Conservation (phyloP, 2,797 vertebrate genomes). For the Pristis pectinata region DNA sequence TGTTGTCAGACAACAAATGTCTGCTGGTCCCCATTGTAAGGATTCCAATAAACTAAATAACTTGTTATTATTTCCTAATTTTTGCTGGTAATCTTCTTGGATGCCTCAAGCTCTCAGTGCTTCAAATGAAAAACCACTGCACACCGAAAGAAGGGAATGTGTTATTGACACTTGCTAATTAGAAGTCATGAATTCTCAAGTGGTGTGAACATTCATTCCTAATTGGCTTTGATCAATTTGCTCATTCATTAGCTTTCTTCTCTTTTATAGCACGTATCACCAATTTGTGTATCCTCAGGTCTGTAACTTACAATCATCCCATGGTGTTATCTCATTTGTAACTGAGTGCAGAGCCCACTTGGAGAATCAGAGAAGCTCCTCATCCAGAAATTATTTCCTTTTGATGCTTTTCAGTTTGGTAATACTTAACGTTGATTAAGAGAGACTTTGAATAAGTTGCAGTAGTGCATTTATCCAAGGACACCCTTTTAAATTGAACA, state of each 20-base stretch:
- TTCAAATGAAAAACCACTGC: background rate
- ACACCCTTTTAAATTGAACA: background rate
- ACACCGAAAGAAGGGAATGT: background rate
- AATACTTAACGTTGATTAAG: background rate
- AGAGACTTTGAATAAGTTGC: background rate
- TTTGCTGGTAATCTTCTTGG: background rate
- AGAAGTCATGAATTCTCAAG: background rate
- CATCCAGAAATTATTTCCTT: conserved; percentile 12
- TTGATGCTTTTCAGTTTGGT: background rate
- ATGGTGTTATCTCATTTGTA: background rate
- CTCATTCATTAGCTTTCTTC: background rate
- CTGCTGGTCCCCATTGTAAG: background rate
- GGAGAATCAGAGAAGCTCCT: background rate
- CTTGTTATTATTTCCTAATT: background rate
- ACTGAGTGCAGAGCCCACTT: background rate
- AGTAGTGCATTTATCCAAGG: background rate
- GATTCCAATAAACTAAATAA: background rate
- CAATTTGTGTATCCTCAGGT: background rate
- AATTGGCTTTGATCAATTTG: background rate
- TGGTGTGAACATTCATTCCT: background rate
- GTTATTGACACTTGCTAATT: background rate
- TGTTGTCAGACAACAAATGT: background rate
- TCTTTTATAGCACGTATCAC: background rate
- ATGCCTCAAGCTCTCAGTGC: background rate
- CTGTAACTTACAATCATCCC: too few relatives aligned